Percentiles rank a stretch among this genome's conserved stretches.
Evolutionary conservation across 2,888 invertebrate species (phyloP).

Genomic region (Himalopsyche kuldschensis): DNA sequence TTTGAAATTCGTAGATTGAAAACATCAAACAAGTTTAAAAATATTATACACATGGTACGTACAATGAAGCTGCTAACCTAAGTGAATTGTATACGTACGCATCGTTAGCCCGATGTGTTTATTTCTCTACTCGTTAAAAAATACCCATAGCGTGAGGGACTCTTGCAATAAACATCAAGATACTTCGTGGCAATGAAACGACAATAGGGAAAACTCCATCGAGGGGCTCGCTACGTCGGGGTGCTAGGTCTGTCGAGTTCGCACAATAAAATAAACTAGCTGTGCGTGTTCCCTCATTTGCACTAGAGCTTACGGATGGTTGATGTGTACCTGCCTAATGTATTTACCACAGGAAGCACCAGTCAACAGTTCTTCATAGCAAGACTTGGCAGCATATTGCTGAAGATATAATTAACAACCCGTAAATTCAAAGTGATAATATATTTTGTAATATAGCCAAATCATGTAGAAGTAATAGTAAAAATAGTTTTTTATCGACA

Average conservation of each 20-base stretch:
- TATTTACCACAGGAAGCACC: background rate
- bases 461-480: no score
- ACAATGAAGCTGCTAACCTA: no score
- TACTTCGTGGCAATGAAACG: background rate
- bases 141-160: background rate
- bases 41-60: no score
- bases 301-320: background rate
- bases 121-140: background rate
- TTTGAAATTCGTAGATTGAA: no score
- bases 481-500: no score
- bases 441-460: no score
- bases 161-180: background rate
- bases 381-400: background rate
- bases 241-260: background rate
- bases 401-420: no score
- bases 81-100: background rate
- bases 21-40: no score
- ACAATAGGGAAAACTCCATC: background rate
- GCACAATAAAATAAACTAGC: constrained; percentile 10
- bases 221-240: background rate
- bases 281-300: constrained; percentile 8
- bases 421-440: no score
- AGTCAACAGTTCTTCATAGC: background rate
- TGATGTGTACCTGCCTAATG: background rate
- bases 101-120: background rate